Evolutionary conservation across 2,888 invertebrate genomes (phyloP).

Genomic region (Ochropacha duplaris): DNA sequence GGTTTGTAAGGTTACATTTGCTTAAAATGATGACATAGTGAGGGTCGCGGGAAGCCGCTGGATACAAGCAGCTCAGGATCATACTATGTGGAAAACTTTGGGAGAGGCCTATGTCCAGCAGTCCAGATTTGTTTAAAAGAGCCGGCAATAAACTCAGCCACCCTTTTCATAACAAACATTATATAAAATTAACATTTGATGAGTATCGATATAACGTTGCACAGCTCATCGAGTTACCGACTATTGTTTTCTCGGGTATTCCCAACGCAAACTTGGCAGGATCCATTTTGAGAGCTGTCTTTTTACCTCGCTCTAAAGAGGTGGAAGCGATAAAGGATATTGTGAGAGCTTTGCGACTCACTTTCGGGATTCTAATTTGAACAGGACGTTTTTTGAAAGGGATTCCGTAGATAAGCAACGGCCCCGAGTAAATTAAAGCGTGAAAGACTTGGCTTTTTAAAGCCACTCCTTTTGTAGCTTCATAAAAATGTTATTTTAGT

Average conservation of each 20-base stretch:
- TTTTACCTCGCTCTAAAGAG: conserved; percentile 1
- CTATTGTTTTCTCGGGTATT: not conserved
- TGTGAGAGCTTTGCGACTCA: conserved; percentile 1
- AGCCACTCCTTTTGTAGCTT: not conserved
- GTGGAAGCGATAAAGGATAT: conserved; percentile 4
- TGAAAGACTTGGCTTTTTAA: not conserved
- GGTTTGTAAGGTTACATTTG: no score
- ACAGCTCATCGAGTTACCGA: not conserved
- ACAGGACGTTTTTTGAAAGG: not conserved
- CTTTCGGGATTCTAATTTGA: conserved; percentile 2
- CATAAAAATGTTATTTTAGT: not conserved
- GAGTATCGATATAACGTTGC: not conserved
- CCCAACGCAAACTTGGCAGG: not conserved
- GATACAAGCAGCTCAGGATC: no score
- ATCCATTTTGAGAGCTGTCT: not conserved
- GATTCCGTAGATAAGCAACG: not conserved
- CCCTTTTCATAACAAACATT: no score
- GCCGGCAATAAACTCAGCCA: no score
- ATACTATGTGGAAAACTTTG: no score
- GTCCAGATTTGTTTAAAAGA: no score
- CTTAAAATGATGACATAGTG: no score
- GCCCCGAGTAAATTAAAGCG: not conserved
- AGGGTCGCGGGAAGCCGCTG: no score
- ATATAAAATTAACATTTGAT: not conserved
- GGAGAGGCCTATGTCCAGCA: no score